Evolutionary conservation across 1,140 invertebrate species (phyloP).

Genomic region (Colletes latitarsis): DNA sequence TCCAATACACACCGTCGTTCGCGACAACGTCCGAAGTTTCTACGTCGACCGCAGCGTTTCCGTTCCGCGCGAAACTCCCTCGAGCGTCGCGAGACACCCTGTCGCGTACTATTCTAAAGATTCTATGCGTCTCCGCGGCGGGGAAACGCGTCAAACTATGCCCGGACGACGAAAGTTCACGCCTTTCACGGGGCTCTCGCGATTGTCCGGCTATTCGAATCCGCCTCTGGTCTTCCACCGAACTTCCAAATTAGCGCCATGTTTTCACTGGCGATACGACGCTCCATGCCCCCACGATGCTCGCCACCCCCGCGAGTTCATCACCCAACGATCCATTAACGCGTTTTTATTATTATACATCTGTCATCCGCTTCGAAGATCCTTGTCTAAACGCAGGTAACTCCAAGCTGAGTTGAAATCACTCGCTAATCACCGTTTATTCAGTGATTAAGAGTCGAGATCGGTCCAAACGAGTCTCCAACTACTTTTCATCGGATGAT

Average conservation of each 20-base stretch:
- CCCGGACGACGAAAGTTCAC: conserved; percentile 27
- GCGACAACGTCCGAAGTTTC: conserved; percentile 32
- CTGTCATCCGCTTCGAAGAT: too few relatives aligned
- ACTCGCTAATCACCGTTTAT: too few relatives aligned
- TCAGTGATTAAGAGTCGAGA: too few relatives aligned
- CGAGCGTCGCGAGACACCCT: conserved; percentile 22
- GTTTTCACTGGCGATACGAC: conserved; percentile 15
- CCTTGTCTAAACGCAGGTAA: too few relatives aligned
- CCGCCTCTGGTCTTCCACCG: conserved; percentile 7
- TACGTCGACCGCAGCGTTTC: conserved; percentile 33
- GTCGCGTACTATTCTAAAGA: conserved; percentile 49
- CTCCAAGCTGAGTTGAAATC: too few relatives aligned
- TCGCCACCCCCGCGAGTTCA: too few relatives aligned
- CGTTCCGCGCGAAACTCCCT: conserved; percentile 24
- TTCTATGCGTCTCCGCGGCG: conserved; percentile 26
- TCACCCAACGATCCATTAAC: too few relatives aligned
- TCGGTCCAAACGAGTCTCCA: too few relatives aligned
- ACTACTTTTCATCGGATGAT: too few relatives aligned
- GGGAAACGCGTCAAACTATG: conserved; percentile 44
- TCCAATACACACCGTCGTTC: too few relatives aligned
- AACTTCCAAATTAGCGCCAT: conserved; percentile 37
- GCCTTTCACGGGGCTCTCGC: conserved; percentile 4
- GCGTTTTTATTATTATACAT: too few relatives aligned
- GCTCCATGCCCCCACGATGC: too few relatives aligned
- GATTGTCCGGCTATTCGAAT: conserved; percentile 41